A percentile compares a stretch with the other conserved stretches of the same genome.
These are phyloP conservation scores for Ardeotis arabs DNA, from an alignment of 2,113 vertebrate species.

Conservation along the genomic window DNA sequence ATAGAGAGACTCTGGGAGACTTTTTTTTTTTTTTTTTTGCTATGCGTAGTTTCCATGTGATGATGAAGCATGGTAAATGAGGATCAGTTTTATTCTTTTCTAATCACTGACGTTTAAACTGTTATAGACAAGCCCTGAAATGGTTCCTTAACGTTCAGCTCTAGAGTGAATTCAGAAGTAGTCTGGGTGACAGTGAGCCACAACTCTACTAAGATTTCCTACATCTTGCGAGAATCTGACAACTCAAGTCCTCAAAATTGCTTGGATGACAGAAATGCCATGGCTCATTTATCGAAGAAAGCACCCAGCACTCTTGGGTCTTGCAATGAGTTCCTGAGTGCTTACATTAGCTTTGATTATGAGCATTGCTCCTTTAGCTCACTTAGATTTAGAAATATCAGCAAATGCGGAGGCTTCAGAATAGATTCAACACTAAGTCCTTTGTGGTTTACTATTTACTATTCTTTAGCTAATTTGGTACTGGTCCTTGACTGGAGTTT, in stretches of 20 bases:
- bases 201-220: neutral
- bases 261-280: neutral
- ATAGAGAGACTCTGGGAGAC: neutral
- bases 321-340: neutral
- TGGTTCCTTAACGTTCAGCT: neutral
- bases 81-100: neutral
- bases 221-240: neutral
- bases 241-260: neutral
- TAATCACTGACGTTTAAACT: neutral
- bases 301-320: neutral
- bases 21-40: too few species aligned
- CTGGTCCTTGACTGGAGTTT: neutral
- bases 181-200: neutral
- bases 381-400: neutral
- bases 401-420: neutral
- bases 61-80: neutral
- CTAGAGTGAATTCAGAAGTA: neutral
- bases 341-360: neutral
- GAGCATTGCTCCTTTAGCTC: neutral
- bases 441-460: neutral
- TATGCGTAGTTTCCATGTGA: neutral
- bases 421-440: neutral
- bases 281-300: neutral
- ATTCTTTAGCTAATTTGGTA: neutral
- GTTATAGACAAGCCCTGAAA: neutral